Percentiles rank a stretch among this genome's conserved stretches.
These are phyloP conservation scores for Aselliscus stoliczkanus DNA, from an alignment of 2,797 vertebrate species.

Conservation along the genomic window DNA sequence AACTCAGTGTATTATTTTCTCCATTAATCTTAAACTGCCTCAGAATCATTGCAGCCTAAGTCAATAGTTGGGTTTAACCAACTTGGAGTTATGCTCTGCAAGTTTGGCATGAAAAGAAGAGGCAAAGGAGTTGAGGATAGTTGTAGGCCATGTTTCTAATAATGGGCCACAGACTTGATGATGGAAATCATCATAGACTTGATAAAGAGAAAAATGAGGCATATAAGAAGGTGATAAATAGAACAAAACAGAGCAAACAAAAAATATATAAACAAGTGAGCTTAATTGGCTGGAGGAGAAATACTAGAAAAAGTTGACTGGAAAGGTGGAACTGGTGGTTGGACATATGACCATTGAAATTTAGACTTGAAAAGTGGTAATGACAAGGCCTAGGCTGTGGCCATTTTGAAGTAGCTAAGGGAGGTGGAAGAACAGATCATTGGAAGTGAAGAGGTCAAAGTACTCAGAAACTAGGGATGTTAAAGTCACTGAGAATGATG, in stretches of 20 bases:
- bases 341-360: background rate
- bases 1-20: background rate
- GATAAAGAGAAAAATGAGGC: background rate
- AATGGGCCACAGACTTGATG: background rate
- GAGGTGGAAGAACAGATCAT: background rate
- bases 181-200: too few relatives aligned
- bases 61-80: background rate
- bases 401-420: background rate
- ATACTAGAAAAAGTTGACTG: background rate
- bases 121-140: background rate
- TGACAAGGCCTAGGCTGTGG: background rate
- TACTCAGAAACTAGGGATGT: background rate
- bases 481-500: background rate
- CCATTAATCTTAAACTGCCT: background rate
- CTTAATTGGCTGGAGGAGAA: background rate
- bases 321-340: background rate
- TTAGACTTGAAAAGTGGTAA: background rate
- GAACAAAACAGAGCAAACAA: background rate
- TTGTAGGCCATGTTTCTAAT: background rate
- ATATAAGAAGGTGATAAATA: background rate
- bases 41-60: background rate
- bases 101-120: background rate
- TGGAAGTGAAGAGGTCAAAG: background rate
- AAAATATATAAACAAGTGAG: background rate
- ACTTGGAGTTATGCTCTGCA: background rate